Conservation (phyloP, 2,113 vertebrate species). For the Sorex fumeus region DNA sequence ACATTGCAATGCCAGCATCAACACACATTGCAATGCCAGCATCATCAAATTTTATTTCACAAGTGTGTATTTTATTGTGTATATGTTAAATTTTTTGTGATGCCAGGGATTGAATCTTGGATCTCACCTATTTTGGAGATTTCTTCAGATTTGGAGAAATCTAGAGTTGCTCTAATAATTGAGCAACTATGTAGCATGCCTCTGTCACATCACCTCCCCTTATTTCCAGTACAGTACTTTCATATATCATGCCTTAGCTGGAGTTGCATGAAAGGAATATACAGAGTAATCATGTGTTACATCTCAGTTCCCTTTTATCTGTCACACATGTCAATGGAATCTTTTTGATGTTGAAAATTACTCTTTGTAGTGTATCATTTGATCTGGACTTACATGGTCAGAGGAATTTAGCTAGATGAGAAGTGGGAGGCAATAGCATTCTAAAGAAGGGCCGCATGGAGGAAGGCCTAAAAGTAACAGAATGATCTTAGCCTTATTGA, state of each 20-base stretch:
- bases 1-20: no score
- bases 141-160: no score
- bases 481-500: not conserved
- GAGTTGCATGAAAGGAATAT: not conserved
- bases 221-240: not conserved
- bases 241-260: not conserved
- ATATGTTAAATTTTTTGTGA: no score
- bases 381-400: not conserved
- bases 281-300: not conserved
- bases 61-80: not conserved
- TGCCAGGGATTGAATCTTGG: no score
- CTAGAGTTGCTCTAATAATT: no score
- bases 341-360: not conserved
- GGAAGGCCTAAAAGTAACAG: not conserved
- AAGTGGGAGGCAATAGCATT: conserved; percentile 9
- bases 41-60: conserved; percentile 14
- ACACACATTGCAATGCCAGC: no score
- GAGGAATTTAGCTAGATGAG: not conserved
- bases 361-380: not conserved
- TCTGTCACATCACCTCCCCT: no score
- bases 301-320: not conserved
- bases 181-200: no score
- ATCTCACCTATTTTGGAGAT: no score
- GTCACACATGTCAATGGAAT: not conserved
- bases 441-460: not conserved